phyloP scores from a whole-genome alignment of 2,797 vertebrate species.

The Notolepis coatsorum region DNA sequence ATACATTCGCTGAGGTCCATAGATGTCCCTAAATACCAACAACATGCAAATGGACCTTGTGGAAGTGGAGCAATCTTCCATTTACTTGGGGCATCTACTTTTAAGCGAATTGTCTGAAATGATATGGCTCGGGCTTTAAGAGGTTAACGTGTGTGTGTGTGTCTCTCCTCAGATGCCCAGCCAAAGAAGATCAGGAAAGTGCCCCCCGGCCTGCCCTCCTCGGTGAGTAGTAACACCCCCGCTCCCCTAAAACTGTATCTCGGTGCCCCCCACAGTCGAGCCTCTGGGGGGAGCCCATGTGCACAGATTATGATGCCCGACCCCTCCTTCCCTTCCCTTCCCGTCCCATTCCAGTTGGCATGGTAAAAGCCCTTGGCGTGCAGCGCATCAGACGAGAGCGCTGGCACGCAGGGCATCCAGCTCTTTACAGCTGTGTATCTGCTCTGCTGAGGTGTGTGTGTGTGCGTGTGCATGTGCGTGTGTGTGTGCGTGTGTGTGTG shows the following conservation, averaged over 20 bases:
- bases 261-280: conserved; percentile 14
- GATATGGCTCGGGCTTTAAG: too few species aligned
- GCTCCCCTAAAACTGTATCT: conserved; percentile 26
- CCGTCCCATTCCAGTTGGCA: conserved; percentile 45
- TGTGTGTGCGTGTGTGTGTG: too few species aligned
- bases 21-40: too few species aligned
- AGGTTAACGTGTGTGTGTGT: background rate
- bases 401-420: conserved; percentile 54
- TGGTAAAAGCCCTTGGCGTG: conserved; percentile 41
- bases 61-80: too few species aligned
- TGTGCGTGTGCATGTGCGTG: too few species aligned
- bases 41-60: too few species aligned
- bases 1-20: too few species aligned
- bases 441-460: conserved; percentile 28
- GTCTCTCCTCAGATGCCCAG: conserved; percentile 82
- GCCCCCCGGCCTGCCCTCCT: conserved; percentile 95
- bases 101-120: too few species aligned
- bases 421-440: conserved; percentile 66
- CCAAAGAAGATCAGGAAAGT: conserved; percentile 98
- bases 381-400: conserved; percentile 34
- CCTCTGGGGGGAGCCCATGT: conserved; percentile 23
- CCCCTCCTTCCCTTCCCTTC: background rate
- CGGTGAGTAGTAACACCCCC: conserved; percentile 81
- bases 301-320: conserved; percentile 29
- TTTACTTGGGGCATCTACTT: too few species aligned